A percentile compares a stretch with the other conserved stretches of the same genome.
phyloP scores from a whole-genome alignment of 2,797 vertebrate species.

The Tokudaia muenninki region DNA sequence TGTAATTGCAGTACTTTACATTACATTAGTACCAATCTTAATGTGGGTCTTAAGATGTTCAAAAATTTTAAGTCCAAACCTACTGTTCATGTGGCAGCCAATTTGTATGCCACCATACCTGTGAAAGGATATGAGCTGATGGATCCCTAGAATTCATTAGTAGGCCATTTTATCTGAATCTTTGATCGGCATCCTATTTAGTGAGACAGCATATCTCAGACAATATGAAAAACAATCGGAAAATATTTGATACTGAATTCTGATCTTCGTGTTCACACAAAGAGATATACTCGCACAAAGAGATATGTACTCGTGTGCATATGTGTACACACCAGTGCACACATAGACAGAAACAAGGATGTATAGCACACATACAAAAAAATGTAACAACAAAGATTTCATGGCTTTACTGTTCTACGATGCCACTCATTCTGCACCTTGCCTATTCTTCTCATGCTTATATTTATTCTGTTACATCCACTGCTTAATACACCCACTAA shows the following conservation, averaged over 20 bases:
- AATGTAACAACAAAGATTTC: neutral
- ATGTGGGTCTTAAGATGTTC: too few relatives aligned
- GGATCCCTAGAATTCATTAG: neutral
- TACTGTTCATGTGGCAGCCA: neutral
- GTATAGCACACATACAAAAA: neutral
- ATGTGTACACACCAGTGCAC: neutral
- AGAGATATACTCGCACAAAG: neutral
- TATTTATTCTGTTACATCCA: neutral
- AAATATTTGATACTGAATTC: neutral
- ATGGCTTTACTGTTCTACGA: neutral
- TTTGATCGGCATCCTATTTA: too few relatives aligned
- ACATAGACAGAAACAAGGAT: neutral
- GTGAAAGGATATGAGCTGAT: neutral
- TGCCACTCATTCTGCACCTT: neutral
- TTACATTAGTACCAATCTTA: neutral
- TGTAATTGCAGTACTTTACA: neutral
- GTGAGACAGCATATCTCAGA: neutral
- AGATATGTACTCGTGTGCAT: neutral
- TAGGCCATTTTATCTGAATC: neutral
- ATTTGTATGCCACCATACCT: too few relatives aligned
- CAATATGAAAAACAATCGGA: neutral
- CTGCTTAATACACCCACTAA: neutral
- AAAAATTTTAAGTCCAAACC: neutral
- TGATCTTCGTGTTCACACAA: neutral
- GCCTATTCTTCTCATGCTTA: neutral